phyloP scores from a whole-genome alignment of 2,888 invertebrate species.

The Mimumesa dahlbomi region DNA sequence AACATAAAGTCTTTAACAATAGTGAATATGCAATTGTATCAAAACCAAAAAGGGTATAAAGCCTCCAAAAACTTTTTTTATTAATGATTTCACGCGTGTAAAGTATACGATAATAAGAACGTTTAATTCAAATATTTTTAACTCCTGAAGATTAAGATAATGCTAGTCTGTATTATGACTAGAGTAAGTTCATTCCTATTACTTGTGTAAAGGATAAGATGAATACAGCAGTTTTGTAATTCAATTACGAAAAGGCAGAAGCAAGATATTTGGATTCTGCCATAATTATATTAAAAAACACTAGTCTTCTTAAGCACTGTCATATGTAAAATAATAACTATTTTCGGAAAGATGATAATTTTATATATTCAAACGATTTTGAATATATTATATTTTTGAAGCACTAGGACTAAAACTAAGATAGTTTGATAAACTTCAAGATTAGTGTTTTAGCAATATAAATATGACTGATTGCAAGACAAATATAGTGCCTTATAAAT shows the following conservation, averaged over 20 bases:
- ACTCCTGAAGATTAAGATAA: constrained; percentile 29
- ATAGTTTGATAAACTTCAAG: neutral
- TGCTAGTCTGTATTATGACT: constrained; percentile 55
- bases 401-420: neutral
- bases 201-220: constrained; percentile 14
- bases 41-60: constrained; percentile 91
- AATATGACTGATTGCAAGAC: constrained; percentile 62
- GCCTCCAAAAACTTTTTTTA: constrained; percentile 15
- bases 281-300: constrained; percentile 45
- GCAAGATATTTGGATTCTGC: constrained; percentile 21
- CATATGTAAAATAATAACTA: constrained; percentile 31
- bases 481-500: constrained; percentile 64
- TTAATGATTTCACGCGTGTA: constrained; percentile 9
- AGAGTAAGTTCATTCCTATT: constrained; percentile 40
- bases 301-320: constrained; percentile 54
- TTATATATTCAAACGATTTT: constrained; percentile 23
- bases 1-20: constrained; percentile 88
- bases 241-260: constrained; percentile 19
- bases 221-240: constrained; percentile 39
- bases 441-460: constrained; percentile 28
- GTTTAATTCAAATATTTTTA: constrained; percentile 40
- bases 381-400: constrained; percentile 8
- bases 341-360: constrained; percentile 29
- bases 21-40: constrained; percentile 91
- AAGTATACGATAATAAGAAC: constrained; percentile 21